Evolutionary conservation across 2,888 invertebrate species (phyloP).

Genomic region (Sarcophaga rosellei): DNA sequence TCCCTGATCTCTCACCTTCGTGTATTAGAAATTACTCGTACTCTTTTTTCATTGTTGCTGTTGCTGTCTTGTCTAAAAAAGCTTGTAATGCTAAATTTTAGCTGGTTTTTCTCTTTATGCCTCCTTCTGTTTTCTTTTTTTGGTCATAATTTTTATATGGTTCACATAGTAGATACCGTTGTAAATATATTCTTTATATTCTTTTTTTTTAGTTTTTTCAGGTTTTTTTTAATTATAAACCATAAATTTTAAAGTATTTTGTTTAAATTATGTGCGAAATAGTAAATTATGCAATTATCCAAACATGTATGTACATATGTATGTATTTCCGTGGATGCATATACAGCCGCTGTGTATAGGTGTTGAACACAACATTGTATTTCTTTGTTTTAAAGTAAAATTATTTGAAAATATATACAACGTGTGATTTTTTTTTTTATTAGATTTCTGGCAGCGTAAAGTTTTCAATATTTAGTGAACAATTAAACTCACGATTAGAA

Average conservation of each 20-base stretch:
- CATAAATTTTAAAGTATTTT: conserved; percentile 64
- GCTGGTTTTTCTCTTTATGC: conserved; percentile 17
- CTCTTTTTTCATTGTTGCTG: not conserved
- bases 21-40: too few relatives aligned
- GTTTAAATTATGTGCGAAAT: conserved; percentile 70
- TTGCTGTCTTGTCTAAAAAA: conserved; percentile 12
- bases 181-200: not conserved
- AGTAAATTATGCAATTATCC: conserved; percentile 61
- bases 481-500: too few relatives aligned
- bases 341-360: too few relatives aligned
- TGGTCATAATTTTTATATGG: conserved; percentile 51
- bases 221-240: conserved; percentile 52
- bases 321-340: not conserved
- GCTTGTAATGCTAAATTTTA: not conserved
- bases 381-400: too few relatives aligned
- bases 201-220: not conserved
- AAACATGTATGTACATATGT: not conserved
- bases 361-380: too few relatives aligned
- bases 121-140: conserved; percentile 13
- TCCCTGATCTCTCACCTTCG: not conserved
- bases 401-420: too few relatives aligned
- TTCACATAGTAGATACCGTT: conserved; percentile 55
- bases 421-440: too few relatives aligned
- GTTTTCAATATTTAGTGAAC: too few relatives aligned
- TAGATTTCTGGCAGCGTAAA: too few relatives aligned